Percentiles rank a stretch among this genome's conserved stretches.
Evolutionary conservation across 2,113 vertebrate genomes (phyloP).

Genomic region (Platichthys flesus): DNA sequence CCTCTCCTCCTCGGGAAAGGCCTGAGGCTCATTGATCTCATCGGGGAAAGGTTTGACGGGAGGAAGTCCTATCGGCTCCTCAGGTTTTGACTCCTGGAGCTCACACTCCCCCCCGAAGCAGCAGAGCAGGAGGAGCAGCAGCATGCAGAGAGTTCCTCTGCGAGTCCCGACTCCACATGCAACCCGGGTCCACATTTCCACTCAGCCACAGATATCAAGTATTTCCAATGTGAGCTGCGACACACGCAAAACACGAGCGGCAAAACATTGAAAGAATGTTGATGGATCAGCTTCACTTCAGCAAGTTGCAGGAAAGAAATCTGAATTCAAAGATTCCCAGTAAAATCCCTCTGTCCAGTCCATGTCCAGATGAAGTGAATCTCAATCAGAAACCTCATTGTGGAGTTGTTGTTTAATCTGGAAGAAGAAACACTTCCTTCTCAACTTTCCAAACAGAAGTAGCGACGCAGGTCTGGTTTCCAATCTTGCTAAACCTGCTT

Average conservation of each 20-base stretch:
- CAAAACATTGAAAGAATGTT: not conserved
- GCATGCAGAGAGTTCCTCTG: not conserved
- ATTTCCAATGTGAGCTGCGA: not conserved
- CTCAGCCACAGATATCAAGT: not conserved
- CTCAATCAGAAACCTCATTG: not conserved
- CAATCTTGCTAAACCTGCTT: slow-evolving; percentile 62
- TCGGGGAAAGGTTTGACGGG: slow-evolving; percentile 10
- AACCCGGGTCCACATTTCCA: slow-evolving; percentile 23
- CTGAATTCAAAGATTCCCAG: not conserved
- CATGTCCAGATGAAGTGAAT: not conserved
- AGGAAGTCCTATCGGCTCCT: not conserved
- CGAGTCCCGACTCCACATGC: not conserved
- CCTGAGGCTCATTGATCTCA: slow-evolving; percentile 39
- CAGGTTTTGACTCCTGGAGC: slow-evolving; percentile 24
- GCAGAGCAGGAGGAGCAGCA: slow-evolving; percentile 47
- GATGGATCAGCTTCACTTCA: not conserved
- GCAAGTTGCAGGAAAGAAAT: not conserved
- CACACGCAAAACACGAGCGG: not conserved
- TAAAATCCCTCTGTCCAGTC: not conserved
- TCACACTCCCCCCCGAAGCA: slow-evolving; percentile 33
- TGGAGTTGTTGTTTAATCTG: not conserved
- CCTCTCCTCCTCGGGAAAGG: slow-evolving; percentile 64
- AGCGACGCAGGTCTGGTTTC: slow-evolving; percentile 27
- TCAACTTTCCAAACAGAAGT: not conserved
- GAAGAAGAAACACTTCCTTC: not conserved